Conservation (phyloP, 2,113 vertebrate genomes). For the Mugil cephalus region DNA sequence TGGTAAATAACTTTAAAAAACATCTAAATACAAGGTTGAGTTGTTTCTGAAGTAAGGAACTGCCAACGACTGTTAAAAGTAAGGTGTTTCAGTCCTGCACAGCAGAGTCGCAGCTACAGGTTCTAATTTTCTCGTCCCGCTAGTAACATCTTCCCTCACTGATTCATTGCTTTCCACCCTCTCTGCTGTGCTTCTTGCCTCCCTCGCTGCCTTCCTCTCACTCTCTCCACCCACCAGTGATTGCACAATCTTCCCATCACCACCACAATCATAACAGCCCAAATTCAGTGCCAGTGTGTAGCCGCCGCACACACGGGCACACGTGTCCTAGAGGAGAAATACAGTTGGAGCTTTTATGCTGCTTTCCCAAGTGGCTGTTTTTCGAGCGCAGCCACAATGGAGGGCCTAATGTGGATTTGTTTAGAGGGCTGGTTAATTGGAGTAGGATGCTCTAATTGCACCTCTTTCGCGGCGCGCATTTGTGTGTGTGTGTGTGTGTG, state of each 20-base stretch:
- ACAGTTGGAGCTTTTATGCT: conserved; percentile 84
- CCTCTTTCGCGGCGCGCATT: conserved; percentile 79
- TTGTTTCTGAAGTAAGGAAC: not conserved
- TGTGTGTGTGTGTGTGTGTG: conserved; percentile 37
- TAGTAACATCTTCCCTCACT: conserved; percentile 42
- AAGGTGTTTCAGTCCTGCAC: conserved; percentile 1
- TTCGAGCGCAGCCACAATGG: conserved; percentile 85
- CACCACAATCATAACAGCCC: conserved; percentile 67
- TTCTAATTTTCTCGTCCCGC: conserved; percentile 46
- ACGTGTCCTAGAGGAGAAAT: conserved; percentile 78
- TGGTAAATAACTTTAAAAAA: not conserved
- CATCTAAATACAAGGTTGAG: not conserved
- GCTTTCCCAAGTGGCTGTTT: conserved; percentile 86
- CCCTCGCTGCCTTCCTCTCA: conserved; percentile 38
- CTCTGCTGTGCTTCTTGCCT: conserved; percentile 41
- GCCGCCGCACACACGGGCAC: conserved; percentile 39
- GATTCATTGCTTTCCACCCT: conserved; percentile 46
- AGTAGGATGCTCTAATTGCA: conserved; percentile 86
- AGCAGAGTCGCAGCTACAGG: conserved; percentile 20
- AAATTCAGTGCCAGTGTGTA: conserved; percentile 64
- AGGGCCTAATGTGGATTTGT: conserved; percentile 87
- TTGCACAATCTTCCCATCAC: conserved; percentile 75
- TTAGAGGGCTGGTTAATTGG: conserved; percentile 89
- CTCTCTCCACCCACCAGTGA: conserved; percentile 68
- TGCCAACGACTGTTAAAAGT: conserved; percentile 4